phyloP scores from a whole-genome alignment of 2,113 vertebrate genomes.

The Fulmarus glacialis region DNA sequence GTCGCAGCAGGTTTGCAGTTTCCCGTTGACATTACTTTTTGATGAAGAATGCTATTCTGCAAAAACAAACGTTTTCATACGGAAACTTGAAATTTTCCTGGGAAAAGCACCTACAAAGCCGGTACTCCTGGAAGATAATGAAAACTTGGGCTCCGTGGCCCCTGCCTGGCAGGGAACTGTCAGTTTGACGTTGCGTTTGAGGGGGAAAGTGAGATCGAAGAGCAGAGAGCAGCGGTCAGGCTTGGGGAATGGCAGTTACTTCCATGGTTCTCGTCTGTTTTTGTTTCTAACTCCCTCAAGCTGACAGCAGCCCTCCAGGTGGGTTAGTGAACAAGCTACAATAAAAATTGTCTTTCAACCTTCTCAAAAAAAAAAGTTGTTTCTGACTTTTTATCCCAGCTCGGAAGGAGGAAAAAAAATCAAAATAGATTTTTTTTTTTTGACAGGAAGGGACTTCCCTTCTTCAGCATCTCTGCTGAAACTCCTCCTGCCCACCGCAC shows the following conservation, averaged over 20 bases:
- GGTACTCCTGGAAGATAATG: background rate
- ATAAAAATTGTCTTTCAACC: background rate
- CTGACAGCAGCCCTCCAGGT: background rate
- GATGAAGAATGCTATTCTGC: accelerated
- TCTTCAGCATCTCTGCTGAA: background rate
- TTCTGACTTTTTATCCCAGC: background rate
- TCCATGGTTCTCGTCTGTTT: background rate
- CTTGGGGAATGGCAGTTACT: background rate
- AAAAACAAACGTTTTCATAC: accelerated
- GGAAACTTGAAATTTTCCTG: background rate
- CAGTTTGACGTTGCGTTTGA: background rate
- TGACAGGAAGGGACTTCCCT: background rate
- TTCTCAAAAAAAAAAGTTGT: background rate
- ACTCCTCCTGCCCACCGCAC: background rate
- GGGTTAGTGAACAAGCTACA: background rate
- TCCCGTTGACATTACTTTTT: accelerated
- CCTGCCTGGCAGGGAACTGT: background rate
- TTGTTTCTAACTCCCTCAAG: background rate
- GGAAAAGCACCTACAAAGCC: background rate
- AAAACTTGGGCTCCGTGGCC: background rate
- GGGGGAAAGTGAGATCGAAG: background rate
- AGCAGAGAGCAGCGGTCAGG: background rate
- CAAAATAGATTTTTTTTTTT: background rate
- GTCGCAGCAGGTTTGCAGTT: background rate
- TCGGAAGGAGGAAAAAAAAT: background rate